Percentiles rank a stretch among this genome's conserved stretches.
Evolutionary conservation across 2,888 invertebrate species (phyloP).

Genomic region (Polymixis lichenea): DNA sequence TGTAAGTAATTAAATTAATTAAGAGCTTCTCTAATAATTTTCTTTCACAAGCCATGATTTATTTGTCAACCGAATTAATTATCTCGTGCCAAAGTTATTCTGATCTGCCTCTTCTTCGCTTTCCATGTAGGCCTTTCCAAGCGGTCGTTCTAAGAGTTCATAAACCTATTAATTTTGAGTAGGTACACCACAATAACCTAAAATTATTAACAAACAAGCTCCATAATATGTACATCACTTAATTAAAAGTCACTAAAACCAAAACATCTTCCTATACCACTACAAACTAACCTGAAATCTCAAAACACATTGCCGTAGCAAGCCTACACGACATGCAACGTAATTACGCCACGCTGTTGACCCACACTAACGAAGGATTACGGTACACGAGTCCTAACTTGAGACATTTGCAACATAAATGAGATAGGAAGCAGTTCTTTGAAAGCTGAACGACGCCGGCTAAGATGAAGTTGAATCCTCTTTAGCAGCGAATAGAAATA

Average conservation of each 20-base stretch:
- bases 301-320: slow-evolving; percentile 33
- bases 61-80: too few relatives aligned
- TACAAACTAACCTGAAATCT: slow-evolving; percentile 23
- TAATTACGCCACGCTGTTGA: slow-evolving; percentile 56
- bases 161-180: too few relatives aligned
- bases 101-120: too few relatives aligned
- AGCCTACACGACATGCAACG: slow-evolving; percentile 49
- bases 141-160: too few relatives aligned
- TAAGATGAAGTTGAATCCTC: slow-evolving; percentile 64
- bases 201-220: neutral
- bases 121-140: too few relatives aligned
- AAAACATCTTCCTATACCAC: neutral
- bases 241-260: neutral
- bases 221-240: too few relatives aligned
- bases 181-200: too few relatives aligned
- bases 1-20: too few relatives aligned
- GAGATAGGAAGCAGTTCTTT: slow-evolving; percentile 64
- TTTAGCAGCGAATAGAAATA: slow-evolving; percentile 63
- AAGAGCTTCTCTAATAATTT: too few relatives aligned
- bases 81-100: too few relatives aligned
- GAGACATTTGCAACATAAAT: slow-evolving; percentile 66
- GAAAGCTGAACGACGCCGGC: slow-evolving; percentile 57
- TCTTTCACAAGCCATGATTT: too few relatives aligned
- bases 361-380: slow-evolving; percentile 60
- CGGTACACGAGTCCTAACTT: slow-evolving; percentile 49